phyloP scores from a whole-genome alignment of 1,140 invertebrate genomes.

The Plutomurus gul region DNA sequence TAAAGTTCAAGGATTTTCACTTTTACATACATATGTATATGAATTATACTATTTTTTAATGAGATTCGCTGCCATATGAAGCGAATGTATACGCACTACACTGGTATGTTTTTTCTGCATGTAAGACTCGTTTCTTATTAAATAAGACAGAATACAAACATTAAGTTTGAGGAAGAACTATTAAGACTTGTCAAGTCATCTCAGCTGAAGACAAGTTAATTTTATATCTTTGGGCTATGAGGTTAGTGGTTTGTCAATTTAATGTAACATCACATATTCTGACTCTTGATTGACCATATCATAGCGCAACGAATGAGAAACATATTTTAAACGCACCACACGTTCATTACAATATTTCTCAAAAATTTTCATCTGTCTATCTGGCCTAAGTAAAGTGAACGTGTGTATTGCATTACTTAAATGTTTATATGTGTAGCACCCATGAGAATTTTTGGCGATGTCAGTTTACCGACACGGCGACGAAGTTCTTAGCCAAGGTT shows the following conservation, averaged over 20 bases:
- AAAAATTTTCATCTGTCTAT: too few relatives aligned
- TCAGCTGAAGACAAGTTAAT: neutral
- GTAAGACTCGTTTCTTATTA: too few relatives aligned
- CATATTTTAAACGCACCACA: slow-evolving; percentile 11
- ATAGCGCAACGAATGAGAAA: slow-evolving; percentile 2
- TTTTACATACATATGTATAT: neutral
- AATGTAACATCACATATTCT: neutral
- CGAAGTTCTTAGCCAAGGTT: slow-evolving; percentile 3
- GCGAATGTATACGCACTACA: too few relatives aligned
- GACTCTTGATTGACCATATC: neutral
- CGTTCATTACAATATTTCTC: too few relatives aligned
- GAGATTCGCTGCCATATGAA: neutral
- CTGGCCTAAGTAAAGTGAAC: too few relatives aligned
- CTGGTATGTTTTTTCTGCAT: too few relatives aligned
- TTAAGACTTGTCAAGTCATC: too few relatives aligned
- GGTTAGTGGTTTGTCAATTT: neutral
- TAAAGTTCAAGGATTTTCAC: neutral
- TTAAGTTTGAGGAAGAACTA: too few relatives aligned
- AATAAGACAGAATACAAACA: too few relatives aligned
- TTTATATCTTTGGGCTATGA: slow-evolving; percentile 10
- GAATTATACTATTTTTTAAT: neutral
- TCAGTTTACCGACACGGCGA: neutral
- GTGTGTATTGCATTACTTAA: too few relatives aligned
- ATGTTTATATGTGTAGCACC: too few relatives aligned
- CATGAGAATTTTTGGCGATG: neutral